Percentiles rank a stretch among this genome's conserved stretches.
phyloP scores from a whole-genome alignment of 2,113 vertebrate genomes.

The Chloroceryle aenea region DNA sequence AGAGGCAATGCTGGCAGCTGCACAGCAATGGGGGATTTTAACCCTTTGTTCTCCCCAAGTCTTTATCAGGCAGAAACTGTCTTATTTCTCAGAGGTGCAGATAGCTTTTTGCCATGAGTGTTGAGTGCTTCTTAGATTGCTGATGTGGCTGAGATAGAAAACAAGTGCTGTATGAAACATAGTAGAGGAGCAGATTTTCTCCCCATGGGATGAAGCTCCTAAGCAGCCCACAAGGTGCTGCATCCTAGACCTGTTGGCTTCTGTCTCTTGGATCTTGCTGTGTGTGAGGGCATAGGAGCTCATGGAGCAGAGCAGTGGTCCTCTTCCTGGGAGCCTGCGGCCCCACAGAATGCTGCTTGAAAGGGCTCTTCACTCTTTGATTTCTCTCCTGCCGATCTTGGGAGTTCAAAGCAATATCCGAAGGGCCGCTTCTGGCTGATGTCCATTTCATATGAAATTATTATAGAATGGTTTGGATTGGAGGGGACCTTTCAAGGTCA shows the following conservation, averaged over 20 bases:
- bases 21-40: neutral
- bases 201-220: fast-evolving
- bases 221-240: neutral
- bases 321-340: neutral
- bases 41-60: neutral
- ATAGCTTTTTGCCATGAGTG: neutral
- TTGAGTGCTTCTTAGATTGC: neutral
- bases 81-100: neutral
- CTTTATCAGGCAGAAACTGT: neutral
- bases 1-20: neutral
- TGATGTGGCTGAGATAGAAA: neutral
- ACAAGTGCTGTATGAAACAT: too few relatives aligned
- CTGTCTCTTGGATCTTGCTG: neutral
- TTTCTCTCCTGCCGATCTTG: neutral
- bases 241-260: neutral
- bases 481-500: neutral
- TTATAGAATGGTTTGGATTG: neutral
- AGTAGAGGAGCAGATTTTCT: neutral
- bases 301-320: neutral
- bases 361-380: neutral
- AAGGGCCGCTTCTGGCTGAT: neutral
- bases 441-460: neutral
- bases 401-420: fast-evolving
- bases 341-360: neutral
- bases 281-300: neutral